phyloP scores from a whole-genome alignment of 2,797 vertebrate species.

The Enteromius thamalakanensis region DNA sequence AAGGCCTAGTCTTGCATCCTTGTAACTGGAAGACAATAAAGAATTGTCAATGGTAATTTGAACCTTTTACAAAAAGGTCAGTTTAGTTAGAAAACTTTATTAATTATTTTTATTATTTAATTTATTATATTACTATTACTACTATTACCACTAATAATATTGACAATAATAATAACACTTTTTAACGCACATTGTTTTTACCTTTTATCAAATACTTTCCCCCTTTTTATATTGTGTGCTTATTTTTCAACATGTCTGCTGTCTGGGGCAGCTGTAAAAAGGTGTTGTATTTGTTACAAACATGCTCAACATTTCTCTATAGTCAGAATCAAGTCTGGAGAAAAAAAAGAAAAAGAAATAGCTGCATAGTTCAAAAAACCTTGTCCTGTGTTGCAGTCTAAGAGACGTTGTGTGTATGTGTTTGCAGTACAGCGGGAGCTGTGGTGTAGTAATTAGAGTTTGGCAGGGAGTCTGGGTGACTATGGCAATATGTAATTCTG shows the following conservation, averaged over 20 bases:
- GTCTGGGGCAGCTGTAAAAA: neutral
- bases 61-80: neutral
- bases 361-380: neutral
- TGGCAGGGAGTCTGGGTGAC: constrained; percentile 66
- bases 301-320: neutral
- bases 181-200: neutral
- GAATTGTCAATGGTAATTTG: neutral
- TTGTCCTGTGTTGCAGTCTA: constrained; percentile 15
- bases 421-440: constrained; percentile 47
- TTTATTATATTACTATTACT: neutral
- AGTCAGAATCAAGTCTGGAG: constrained; percentile 7
- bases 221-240: neutral
- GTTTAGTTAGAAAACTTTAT: neutral
- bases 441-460: constrained; percentile 65
- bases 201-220: neutral
- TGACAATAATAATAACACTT: neutral
- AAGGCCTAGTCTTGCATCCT: neutral
- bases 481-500: constrained; percentile 74
- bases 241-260: neutral
- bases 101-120: neutral
- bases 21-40: neutral
- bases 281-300: constrained; percentile 20
- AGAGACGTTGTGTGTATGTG: constrained; percentile 33
- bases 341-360: neutral
- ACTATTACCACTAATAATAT: neutral